Conservation (phyloP, 2,888 invertebrate genomes). For the Lymantria dispar region DNA sequence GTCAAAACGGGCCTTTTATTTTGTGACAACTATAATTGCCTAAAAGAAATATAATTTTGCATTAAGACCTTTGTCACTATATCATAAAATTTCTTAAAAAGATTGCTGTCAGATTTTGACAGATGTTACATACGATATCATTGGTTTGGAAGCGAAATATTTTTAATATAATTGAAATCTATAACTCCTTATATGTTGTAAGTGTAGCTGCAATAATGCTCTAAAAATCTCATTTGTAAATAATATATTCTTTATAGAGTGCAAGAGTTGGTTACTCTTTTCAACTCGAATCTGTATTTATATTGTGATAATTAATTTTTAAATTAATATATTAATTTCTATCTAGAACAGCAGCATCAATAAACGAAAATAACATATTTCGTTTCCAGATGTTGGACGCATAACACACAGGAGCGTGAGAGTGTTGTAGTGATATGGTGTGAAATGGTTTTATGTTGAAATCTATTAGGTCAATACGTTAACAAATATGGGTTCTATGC, state of each 20-base stretch:
- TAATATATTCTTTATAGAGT: neutral
- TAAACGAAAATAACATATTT: conserved; percentile 47
- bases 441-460: conserved; percentile 54
- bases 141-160: conserved; percentile 14
- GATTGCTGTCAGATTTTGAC: neutral
- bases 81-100: too few relatives aligned
- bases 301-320: conserved; percentile 54
- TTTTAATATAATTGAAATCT: conserved; percentile 17
- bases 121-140: neutral
- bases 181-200: conserved; percentile 28
- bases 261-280: neutral
- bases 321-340: conserved; percentile 52
- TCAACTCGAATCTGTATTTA: conserved; percentile 17
- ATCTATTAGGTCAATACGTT: conserved; percentile 33
- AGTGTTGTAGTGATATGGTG: conserved; percentile 25
- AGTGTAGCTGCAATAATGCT: conserved; percentile 19
- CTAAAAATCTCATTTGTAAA: neutral
- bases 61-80: too few relatives aligned
- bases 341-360: conserved; percentile 43
- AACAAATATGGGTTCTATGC: conserved; percentile 83
- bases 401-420: conserved; percentile 39
- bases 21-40: too few relatives aligned
- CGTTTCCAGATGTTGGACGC: conserved; percentile 53
- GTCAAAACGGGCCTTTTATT: too few relatives aligned
- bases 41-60: too few relatives aligned